phyloP scores from a whole-genome alignment of 2,797 vertebrate species.

The Sandelia bainsii region DNA sequence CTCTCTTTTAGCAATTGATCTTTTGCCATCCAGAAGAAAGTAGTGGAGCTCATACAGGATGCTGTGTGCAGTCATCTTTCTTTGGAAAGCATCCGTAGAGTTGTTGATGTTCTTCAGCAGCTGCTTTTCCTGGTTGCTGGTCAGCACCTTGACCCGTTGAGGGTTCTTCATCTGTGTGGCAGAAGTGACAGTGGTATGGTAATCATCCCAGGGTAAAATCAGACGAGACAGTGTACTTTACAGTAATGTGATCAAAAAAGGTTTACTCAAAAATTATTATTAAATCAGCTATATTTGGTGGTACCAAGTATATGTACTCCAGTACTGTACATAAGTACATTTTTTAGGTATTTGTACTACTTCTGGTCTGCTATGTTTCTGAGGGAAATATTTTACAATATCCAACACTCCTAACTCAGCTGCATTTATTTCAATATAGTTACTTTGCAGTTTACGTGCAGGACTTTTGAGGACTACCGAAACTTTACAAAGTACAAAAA shows the following conservation, averaged over 20 bases:
- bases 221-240: not conserved
- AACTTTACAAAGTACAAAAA: not conserved
- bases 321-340: not conserved
- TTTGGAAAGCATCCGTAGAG: slow-evolving; percentile 70
- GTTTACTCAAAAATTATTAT: not conserved
- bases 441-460: not conserved
- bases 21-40: slow-evolving; percentile 83
- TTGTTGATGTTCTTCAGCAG: slow-evolving; percentile 65
- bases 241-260: not conserved
- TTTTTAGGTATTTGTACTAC: not conserved
- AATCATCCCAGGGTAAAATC: too few species aligned
- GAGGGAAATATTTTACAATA: not conserved
- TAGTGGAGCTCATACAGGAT: slow-evolving; percentile 82
- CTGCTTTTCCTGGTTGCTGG: slow-evolving; percentile 51
- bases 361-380: not conserved
- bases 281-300: not conserved
- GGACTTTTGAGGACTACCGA: not conserved
- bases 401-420: not conserved
- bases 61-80: slow-evolving; percentile 75
- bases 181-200: not conserved
- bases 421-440: not conserved
- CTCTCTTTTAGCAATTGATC: slow-evolving; percentile 68
- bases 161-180: slow-evolving; percentile 78
- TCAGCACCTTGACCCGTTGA: slow-evolving; percentile 32
- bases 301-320: not conserved